Evolutionary conservation across 2,113 vertebrate species (phyloP).

Genomic region (Puffinus mauretanicus): DNA sequence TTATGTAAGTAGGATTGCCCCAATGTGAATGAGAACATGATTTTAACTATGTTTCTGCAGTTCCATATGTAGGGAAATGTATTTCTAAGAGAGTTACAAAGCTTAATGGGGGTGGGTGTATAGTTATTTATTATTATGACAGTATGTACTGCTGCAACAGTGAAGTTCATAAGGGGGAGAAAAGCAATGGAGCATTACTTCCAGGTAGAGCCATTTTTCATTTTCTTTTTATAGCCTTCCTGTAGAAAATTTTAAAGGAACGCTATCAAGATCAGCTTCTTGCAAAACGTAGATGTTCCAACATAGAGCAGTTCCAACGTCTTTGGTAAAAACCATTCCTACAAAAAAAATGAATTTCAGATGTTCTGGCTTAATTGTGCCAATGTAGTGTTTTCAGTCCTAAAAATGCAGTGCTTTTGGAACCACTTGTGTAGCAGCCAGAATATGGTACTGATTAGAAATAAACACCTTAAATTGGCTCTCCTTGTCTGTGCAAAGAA

Average conservation of each 20-base stretch:
- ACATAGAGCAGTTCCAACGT: neutral
- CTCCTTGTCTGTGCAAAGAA: neutral
- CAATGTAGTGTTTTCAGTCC: neutral
- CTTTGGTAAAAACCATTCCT: neutral
- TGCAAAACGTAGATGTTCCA: neutral
- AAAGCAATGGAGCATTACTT: constrained; percentile 14
- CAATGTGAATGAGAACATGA: neutral
- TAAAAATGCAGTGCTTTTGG: neutral
- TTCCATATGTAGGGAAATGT: neutral
- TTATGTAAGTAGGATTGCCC: neutral
- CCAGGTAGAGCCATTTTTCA: neutral
- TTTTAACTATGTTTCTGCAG: neutral
- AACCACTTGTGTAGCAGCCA: neutral
- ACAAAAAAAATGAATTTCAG: neutral
- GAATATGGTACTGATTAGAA: neutral
- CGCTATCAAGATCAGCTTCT: neutral
- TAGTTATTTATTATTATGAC: constrained; percentile 31
- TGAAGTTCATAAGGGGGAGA: constrained; percentile 42
- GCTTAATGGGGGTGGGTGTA: neutral
- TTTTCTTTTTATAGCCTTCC: constrained; percentile 24
- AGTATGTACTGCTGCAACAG: neutral
- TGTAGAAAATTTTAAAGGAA: constrained; percentile 15
- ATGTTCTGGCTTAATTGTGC: neutral
- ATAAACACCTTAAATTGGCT: neutral
- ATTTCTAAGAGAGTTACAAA: neutral